phyloP scores from a whole-genome alignment of 2,888 invertebrate genomes.

The Ichneumoninae sp. region DNA sequence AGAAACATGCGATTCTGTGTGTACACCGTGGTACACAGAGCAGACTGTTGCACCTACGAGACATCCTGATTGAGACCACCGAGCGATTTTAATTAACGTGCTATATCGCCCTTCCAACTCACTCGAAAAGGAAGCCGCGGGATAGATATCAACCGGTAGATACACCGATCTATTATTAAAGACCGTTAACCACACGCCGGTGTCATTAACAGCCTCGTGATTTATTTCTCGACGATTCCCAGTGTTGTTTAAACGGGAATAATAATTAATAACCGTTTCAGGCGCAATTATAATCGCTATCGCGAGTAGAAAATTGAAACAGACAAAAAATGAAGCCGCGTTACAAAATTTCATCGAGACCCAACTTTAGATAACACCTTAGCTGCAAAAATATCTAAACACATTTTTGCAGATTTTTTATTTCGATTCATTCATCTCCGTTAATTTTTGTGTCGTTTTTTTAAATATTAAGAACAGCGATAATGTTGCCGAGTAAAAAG shows the following conservation, averaged over 20 bases:
- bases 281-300: neutral
- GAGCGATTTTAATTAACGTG: constrained; percentile 58
- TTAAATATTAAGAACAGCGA: constrained; percentile 70
- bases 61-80: constrained; percentile 48
- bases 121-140: constrained; percentile 28
- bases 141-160: constrained; percentile 9
- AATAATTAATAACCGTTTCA: neutral
- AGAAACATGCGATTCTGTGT: constrained; percentile 19
- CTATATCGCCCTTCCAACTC: constrained; percentile 36
- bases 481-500: constrained; percentile 87
- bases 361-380: neutral
- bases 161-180: constrained; percentile 45
- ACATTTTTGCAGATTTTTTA: neutral
- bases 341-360: neutral
- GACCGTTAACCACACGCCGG: constrained; percentile 40
- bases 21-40: neutral
- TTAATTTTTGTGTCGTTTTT: constrained; percentile 13
- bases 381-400: neutral
- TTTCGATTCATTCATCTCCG: neutral
- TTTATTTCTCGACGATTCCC: constrained; percentile 12
- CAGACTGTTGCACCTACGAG: constrained; percentile 1
- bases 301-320: neutral
- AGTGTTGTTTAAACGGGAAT: neutral
- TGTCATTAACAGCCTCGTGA: constrained; percentile 28
- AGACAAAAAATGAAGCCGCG: neutral